Conservation (phyloP, 2,113 vertebrate species). For the Pampusana beccarii region DNA sequence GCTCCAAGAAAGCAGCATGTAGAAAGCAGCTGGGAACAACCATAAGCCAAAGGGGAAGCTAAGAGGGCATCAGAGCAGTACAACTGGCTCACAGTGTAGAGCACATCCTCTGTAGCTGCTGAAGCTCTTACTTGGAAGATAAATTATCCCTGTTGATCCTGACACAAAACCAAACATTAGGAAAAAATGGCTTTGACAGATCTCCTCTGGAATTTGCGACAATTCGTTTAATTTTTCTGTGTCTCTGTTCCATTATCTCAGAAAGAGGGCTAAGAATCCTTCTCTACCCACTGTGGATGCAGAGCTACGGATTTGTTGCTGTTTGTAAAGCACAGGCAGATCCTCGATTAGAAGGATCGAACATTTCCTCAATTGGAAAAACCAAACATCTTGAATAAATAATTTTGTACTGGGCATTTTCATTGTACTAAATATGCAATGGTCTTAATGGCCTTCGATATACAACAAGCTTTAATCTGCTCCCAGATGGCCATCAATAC, state of each 20-base stretch:
- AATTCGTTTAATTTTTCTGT: not conserved
- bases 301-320: not conserved
- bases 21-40: not conserved
- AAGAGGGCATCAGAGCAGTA: not conserved
- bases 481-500: conserved; percentile 42
- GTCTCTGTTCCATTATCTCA: not conserved
- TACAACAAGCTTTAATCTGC: conserved; percentile 30
- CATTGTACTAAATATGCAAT: conserved; percentile 50
- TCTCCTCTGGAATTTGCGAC: not conserved
- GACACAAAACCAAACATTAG: not conserved
- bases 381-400: not conserved
- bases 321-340: conserved; percentile 49
- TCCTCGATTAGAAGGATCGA: conserved; percentile 25
- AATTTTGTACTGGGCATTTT: not conserved
- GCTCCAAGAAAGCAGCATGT: not conserved
- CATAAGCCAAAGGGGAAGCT: not conserved
- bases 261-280: not conserved
- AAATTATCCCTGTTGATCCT: not conserved
- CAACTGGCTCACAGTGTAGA: not conserved
- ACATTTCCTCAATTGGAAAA: not conserved
- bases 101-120: fast-evolving
- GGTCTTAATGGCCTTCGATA: conserved; percentile 52
- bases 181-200: not conserved
- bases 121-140: not conserved
- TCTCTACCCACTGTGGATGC: not conserved